Evolutionary conservation across 1,140 invertebrate species (phyloP).

Genomic region (Bombus confusus): DNA sequence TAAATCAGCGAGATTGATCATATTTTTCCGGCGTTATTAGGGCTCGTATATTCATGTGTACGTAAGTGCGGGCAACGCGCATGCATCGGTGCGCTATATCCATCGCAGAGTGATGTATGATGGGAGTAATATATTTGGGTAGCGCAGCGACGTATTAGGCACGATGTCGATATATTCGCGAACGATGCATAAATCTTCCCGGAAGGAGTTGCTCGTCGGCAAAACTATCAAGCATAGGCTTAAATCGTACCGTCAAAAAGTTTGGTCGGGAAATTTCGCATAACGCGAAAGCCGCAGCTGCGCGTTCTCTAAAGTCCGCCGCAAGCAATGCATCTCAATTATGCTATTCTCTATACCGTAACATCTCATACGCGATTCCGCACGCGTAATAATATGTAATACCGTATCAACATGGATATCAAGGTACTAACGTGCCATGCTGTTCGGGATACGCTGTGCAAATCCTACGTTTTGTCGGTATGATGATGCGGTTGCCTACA

Average conservation of each 20-base stretch:
- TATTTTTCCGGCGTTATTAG: constrained; percentile 39
- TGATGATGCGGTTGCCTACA: neutral
- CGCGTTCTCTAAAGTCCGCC: neutral
- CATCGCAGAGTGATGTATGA: constrained; percentile 42
- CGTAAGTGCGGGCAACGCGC: constrained; percentile 5
- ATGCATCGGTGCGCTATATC: constrained; percentile 15
- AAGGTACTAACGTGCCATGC: neutral
- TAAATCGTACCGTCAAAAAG: constrained; percentile 8
- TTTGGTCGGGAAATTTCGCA: constrained; percentile 1
- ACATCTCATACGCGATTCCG: constrained; percentile 3
- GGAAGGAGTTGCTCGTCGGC: constrained; percentile 5
- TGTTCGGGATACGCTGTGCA: neutral
- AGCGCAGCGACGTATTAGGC: constrained; percentile 17
- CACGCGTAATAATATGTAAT: constrained; percentile 16
- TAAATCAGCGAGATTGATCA: constrained; percentile 40
- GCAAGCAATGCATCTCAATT: constrained; percentile 31
- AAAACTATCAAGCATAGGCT: constrained; percentile 30
- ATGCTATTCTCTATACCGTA: neutral
- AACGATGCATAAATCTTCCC: constrained; percentile 45
- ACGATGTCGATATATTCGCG: constrained; percentile 44
- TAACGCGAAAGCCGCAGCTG: neutral
- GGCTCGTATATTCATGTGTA: constrained; percentile 13
- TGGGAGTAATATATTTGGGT: constrained; percentile 42
- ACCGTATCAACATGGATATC: constrained; percentile 34
- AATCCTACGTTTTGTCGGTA: neutral